Evolutionary conservation across 2,888 invertebrate species (phyloP).

Genomic region (Myopa tessellatipennis): DNA sequence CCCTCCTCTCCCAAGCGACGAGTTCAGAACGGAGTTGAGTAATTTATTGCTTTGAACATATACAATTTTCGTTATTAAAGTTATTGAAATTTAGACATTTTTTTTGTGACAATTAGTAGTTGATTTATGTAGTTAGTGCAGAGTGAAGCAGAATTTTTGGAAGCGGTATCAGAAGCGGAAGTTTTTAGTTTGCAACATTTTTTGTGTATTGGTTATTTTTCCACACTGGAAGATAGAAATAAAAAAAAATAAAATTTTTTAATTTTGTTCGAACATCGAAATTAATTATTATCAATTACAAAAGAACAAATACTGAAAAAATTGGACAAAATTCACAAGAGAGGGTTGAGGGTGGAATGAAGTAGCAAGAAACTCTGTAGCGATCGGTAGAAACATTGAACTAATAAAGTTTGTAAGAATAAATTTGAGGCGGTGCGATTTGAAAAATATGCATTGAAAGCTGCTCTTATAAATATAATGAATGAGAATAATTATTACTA

Average conservation of each 20-base stretch:
- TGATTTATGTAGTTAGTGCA: constrained; percentile 42
- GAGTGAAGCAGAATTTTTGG: constrained; percentile 18
- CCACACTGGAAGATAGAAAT: constrained; percentile 64
- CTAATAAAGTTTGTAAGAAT: no score
- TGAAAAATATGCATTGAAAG: no score
- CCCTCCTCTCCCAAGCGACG: not conserved
- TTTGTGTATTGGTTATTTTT: constrained; percentile 58
- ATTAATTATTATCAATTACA: not conserved
- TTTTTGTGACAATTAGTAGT: constrained; percentile 46
- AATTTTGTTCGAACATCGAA: constrained; percentile 17
- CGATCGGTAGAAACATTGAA: no score
- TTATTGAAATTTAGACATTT: not conserved
- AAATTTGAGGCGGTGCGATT: no score
- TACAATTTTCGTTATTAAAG: not conserved
- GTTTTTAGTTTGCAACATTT: constrained; percentile 45
- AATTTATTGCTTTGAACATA: no score
- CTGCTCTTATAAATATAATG: no score
- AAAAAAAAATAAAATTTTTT: constrained; percentile 53
- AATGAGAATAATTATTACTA: no score
- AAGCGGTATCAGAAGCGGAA: constrained; percentile 7
- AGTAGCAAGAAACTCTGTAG: not conserved
- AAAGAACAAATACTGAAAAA: not conserved
- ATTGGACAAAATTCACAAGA: not conserved
- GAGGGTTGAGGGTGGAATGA: not conserved
- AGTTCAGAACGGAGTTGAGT: no score